phyloP scores from a whole-genome alignment of 2,888 invertebrate species.

The Euzetes globulus region DNA sequence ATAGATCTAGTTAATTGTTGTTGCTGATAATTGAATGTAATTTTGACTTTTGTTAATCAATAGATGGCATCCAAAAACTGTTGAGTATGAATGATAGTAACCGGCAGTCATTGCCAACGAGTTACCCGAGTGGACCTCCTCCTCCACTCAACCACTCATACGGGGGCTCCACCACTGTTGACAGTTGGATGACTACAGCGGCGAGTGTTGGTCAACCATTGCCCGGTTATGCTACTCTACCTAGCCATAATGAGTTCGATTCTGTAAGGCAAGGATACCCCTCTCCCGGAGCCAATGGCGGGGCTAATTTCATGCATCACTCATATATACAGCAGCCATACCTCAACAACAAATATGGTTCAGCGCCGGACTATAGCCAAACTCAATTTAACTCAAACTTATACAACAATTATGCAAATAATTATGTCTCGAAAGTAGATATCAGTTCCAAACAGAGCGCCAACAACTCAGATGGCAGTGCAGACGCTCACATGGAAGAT shows the following conservation, averaged over 20 bases:
- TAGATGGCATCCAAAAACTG: background rate
- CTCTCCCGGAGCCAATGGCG: background rate
- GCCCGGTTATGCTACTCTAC: conserved; percentile 4
- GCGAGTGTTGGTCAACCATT: conserved; percentile 18
- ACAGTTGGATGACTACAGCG: conserved; percentile 20
- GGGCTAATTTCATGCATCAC: conserved; percentile 3
- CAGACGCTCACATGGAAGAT: conserved; percentile 7
- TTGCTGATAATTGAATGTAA: too few species aligned
- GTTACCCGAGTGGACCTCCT: conserved; percentile 5
- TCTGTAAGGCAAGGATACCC: background rate
- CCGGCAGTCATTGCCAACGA: conserved; percentile 17
- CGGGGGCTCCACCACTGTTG: background rate
- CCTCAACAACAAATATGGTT: conserved; percentile 20
- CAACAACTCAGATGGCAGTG: conserved; percentile 3
- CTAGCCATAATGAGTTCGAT: background rate
- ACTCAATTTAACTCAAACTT: conserved; percentile 3
- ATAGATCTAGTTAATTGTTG: too few species aligned
- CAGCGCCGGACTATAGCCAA: conserved; percentile 17
- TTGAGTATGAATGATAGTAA: conserved; percentile 18
- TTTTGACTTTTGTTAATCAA: background rate
- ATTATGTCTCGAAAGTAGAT: conserved; percentile 17
- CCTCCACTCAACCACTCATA: background rate
- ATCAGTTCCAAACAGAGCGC: conserved; percentile 9
- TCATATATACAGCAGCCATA: conserved; percentile 28
- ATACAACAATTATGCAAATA: background rate